Evolutionary conservation across 1,140 invertebrate species (phyloP).

Genomic region (Drosophila pseudoananassae): DNA sequence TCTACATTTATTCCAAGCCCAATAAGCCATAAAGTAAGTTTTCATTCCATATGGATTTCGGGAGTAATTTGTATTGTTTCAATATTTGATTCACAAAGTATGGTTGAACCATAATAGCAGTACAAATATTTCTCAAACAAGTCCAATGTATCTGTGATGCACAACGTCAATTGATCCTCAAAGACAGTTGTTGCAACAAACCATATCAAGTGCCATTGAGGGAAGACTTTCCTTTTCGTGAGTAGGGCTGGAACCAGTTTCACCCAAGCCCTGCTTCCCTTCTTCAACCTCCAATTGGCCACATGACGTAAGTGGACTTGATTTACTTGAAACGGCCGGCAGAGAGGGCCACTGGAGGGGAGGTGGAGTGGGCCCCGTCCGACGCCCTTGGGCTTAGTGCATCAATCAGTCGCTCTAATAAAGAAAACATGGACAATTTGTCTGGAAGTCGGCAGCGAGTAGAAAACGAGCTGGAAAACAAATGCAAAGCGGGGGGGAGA

Average conservation of each 20-base stretch:
- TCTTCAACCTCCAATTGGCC: constrained; percentile 31
- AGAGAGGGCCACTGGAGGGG: background rate
- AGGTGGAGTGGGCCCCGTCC: too few relatives aligned
- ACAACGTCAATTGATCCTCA: constrained; percentile 29
- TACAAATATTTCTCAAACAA: too few relatives aligned
- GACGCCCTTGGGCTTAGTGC: constrained; percentile 63
- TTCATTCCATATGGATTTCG: too few relatives aligned
- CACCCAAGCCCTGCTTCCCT: background rate
- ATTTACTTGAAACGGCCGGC: constrained; percentile 10
- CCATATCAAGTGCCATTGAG: constrained; percentile 55
- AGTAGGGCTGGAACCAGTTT: constrained; percentile 27
- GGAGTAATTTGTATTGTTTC: too few relatives aligned
- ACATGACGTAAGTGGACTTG: constrained; percentile 53
- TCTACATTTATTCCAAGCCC: too few relatives aligned
- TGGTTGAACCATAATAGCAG: too few relatives aligned
- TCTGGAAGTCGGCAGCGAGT: background rate
- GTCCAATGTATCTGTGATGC: too few relatives aligned
- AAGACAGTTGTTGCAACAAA: constrained; percentile 33
- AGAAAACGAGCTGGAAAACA: constrained; percentile 28
- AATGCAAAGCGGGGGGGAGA: constrained; percentile 32
- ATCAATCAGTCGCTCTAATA: constrained; percentile 45
- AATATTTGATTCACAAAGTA: too few relatives aligned
- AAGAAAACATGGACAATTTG: constrained; percentile 49
- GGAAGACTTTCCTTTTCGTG: constrained; percentile 69
- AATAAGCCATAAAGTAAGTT: too few relatives aligned